phyloP scores from a whole-genome alignment of 2,888 invertebrate genomes.

The Metacarcinus magister region DNA sequence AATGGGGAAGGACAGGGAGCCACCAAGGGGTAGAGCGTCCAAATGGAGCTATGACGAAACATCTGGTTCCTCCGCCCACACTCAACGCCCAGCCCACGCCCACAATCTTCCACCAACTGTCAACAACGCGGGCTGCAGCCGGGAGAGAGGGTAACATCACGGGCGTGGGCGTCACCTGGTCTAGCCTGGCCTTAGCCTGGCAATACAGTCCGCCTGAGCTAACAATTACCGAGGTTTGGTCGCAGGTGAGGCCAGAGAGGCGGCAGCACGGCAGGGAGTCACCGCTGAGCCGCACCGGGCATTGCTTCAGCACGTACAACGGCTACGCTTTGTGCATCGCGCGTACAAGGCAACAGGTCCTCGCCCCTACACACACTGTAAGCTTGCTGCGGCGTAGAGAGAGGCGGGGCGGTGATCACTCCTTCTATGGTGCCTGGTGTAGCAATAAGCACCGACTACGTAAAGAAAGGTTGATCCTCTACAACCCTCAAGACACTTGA shows the following conservation, averaged over 20 bases:
- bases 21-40: not conserved
- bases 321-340: not conserved
- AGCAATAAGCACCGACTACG: not conserved
- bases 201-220: not conserved
- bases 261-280: not conserved
- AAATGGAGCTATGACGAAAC: constrained; percentile 37
- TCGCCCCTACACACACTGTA: not conserved
- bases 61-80: constrained; percentile 49
- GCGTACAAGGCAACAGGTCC: not conserved
- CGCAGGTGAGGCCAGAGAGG: not conserved
- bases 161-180: not conserved
- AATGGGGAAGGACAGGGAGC: not conserved
- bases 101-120: not conserved
- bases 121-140: not conserved
- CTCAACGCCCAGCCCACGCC: not conserved
- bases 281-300: not conserved
- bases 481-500: not conserved
- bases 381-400: not conserved
- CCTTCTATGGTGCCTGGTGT: not conserved
- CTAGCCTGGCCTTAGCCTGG: too few relatives aligned
- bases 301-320: not conserved
- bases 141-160: not conserved
- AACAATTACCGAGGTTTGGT: not conserved
- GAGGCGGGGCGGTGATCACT: not conserved
- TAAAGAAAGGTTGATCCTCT: not conserved